A percentile compares a stretch with the other conserved stretches of the same genome.
These are phyloP conservation scores for Ammodytes dubius DNA, from an alignment of 2,113 vertebrate species.

Conservation along the genomic window DNA sequence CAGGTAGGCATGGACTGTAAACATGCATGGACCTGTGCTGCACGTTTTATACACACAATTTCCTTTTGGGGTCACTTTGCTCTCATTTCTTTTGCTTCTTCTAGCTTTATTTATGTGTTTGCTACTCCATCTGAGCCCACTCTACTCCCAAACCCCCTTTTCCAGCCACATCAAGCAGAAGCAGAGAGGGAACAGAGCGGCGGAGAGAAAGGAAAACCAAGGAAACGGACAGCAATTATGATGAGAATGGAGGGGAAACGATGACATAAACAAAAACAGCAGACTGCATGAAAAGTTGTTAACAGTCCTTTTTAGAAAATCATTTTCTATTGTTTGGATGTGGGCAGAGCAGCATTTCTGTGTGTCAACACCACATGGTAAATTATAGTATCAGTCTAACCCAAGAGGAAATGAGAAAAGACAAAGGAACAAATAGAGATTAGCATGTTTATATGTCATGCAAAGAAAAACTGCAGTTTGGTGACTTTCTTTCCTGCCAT, in stretches of 20 bases:
- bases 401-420: constrained; percentile 73
- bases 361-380: constrained; percentile 68
- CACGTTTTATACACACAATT: constrained; percentile 29
- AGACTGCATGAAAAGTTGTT: constrained; percentile 60
- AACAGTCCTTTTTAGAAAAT: constrained; percentile 51
- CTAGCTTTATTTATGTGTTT: constrained; percentile 44
- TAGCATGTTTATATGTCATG: constrained; percentile 68
- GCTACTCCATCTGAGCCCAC: background rate
- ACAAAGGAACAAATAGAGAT: constrained; percentile 75
- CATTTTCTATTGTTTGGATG: constrained; percentile 60
- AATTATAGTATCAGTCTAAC: constrained; percentile 64
- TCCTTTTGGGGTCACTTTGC: constrained; percentile 31
- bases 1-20: constrained; percentile 27
- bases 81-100: constrained; percentile 38
- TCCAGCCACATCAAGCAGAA: constrained; percentile 60
- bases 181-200: background rate
- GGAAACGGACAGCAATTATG: constrained; percentile 57
- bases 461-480: constrained; percentile 45
- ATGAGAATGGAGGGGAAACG: constrained; percentile 49
- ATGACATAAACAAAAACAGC: constrained; percentile 61
- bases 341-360: constrained; percentile 56
- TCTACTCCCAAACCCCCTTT: constrained; percentile 1
- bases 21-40: background rate
- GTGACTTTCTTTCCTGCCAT: background rate
- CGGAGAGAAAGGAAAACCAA: constrained; percentile 14